These are phyloP conservation scores for Acrocephalus arundinaceus DNA, from an alignment of 2,113 vertebrate species.

Conservation along the genomic window DNA sequence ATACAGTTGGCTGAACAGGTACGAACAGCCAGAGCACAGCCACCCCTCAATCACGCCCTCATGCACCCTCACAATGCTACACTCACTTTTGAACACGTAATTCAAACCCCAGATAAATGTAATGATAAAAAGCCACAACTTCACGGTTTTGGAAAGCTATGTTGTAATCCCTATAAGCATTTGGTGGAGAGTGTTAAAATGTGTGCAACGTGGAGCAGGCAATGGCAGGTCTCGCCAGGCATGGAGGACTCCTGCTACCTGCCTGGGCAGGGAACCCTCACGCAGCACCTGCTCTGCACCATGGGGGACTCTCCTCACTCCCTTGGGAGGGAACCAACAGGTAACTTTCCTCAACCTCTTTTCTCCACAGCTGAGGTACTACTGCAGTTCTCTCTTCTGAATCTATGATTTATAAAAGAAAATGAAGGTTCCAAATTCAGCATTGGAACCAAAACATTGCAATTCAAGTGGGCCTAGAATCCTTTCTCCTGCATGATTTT, in stretches of 20 bases:
- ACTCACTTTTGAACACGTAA: not conserved
- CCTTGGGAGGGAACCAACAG: not conserved
- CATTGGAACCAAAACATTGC: not conserved
- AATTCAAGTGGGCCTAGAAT: not conserved
- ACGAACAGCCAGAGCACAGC: not conserved
- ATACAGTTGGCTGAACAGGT: rapidly evolving
- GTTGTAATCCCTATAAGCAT: not conserved
- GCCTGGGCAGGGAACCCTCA: not conserved
- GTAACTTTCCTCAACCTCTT: not conserved
- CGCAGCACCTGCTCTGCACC: not conserved
- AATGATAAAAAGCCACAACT: not conserved
- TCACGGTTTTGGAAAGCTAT: not conserved
- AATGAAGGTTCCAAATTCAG: not conserved
- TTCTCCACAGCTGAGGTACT: not conserved
- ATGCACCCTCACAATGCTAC: not conserved
- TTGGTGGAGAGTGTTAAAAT: not conserved
- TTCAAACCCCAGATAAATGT: not conserved
- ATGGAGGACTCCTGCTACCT: rapidly evolving
- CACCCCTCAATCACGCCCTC: not conserved
- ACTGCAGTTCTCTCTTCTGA: not conserved
- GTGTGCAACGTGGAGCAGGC: rapidly evolving
- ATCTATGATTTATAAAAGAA: not conserved
- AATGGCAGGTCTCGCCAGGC: rapidly evolving
- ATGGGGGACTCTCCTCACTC: rapidly evolving
- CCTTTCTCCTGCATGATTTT: not conserved